A percentile compares a stretch with the other conserved stretches of the same genome.
Evolutionary conservation across 2,113 vertebrate species (phyloP).

Genomic region (Hiodon alosoides): DNA sequence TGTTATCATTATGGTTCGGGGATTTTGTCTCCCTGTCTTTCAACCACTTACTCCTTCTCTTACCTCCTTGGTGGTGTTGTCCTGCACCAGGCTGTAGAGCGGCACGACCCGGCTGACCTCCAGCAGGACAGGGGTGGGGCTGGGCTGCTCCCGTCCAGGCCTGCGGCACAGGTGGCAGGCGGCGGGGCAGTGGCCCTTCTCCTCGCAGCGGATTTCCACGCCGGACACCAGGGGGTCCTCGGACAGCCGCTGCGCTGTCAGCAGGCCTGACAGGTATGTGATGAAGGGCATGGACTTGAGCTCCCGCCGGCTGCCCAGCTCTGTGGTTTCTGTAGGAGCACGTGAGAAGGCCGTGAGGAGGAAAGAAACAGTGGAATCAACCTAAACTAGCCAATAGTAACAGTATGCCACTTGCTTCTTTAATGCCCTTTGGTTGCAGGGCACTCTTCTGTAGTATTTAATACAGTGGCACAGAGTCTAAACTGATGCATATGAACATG

Average conservation of each 20-base stretch:
- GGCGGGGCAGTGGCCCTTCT: conserved; percentile 86
- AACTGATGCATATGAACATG: too few relatives aligned
- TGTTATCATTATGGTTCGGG: background rate
- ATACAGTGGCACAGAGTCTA: too few relatives aligned
- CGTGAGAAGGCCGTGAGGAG: background rate
- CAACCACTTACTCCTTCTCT: conserved; percentile 23
- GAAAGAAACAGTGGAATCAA: background rate
- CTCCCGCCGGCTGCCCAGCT: conserved; percentile 85
- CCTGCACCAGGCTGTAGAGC: conserved; percentile 87
- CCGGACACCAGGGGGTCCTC: conserved; percentile 82
- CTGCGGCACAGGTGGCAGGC: conserved; percentile 91
- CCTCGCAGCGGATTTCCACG: conserved; percentile 90
- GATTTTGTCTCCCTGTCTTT: background rate
- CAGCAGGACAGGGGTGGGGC: conserved; percentile 82
- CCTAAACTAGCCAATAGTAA: too few relatives aligned
- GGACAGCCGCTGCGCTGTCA: conserved; percentile 87
- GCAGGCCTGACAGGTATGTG: conserved; percentile 86
- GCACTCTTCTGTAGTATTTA: background rate
- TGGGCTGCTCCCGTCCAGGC: conserved; percentile 77
- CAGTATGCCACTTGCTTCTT: too few relatives aligned
- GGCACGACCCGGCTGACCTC: conserved; percentile 86
- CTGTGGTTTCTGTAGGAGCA: conserved; percentile 75
- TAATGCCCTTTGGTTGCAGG: too few relatives aligned
- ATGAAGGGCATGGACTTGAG: conserved; percentile 95
- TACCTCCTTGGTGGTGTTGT: conserved; percentile 93